A percentile compares a stretch with the other conserved stretches of the same genome.
Conservation (phyloP, 1,140 invertebrate genomes). For the Rhyzopertha dominica region DNA sequence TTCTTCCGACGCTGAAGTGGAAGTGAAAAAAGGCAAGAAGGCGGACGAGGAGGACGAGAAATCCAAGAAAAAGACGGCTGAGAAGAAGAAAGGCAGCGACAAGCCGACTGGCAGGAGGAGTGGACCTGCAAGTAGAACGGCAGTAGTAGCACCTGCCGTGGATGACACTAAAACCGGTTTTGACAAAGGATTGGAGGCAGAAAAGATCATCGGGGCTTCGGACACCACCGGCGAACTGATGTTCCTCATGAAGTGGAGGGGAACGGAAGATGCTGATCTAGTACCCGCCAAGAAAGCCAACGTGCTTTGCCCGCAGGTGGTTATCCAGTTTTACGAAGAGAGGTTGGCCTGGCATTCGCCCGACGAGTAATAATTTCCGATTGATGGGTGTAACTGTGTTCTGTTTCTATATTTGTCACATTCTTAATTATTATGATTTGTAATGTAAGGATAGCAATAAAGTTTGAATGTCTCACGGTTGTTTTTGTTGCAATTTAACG, state of each 20-base stretch:
- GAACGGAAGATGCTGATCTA: slow-evolving; percentile 90
- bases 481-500: too few relatives aligned
- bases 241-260: slow-evolving; percentile 98
- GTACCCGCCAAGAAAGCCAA: slow-evolving; percentile 90
- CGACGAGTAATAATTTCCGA: slow-evolving; percentile 37
- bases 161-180: slow-evolving; percentile 59
- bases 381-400: too few relatives aligned
- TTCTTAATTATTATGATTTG: too few relatives aligned
- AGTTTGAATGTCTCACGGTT: too few relatives aligned
- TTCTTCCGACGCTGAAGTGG: slow-evolving; percentile 27
- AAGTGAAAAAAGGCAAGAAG: slow-evolving; percentile 30
- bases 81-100: slow-evolving; percentile 22
- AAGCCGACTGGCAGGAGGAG: too few relatives aligned
- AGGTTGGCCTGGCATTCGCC: slow-evolving; percentile 90
- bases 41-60: slow-evolving; percentile 28
- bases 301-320: slow-evolving; percentile 87
- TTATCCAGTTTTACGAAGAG: slow-evolving; percentile 95
- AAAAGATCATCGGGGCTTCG: slow-evolving; percentile 93
- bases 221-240: slow-evolving; percentile 92
- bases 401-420: too few relatives aligned
- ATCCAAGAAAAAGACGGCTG: slow-evolving; percentile 17
- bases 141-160: slow-evolving; percentile 19
- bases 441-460: too few relatives aligned
- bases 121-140: too few relatives aligned
- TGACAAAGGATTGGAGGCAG: slow-evolving; percentile 84